These are phyloP conservation scores for Pterobdella sp. DNA, from an alignment of 2,888 invertebrate species.

Conservation along the genomic window DNA sequence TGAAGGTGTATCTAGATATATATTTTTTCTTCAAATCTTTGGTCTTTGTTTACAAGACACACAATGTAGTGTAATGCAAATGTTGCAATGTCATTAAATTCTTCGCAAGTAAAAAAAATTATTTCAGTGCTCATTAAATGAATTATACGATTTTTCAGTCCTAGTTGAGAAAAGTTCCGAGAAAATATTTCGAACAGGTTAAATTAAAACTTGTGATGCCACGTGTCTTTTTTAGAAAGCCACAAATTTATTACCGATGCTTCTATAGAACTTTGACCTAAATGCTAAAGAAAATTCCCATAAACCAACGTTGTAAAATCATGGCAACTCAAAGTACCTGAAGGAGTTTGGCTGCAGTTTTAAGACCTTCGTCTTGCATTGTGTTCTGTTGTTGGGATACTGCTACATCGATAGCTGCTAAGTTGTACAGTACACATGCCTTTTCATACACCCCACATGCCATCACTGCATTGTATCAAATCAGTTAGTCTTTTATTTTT, in stretches of 20 bases:
- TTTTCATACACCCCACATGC: conserved; percentile 83
- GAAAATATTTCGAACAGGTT: too few species aligned
- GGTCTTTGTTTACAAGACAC: too few species aligned
- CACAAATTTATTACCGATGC: not conserved
- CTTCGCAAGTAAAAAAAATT: too few species aligned
- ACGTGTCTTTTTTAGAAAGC: too few species aligned
- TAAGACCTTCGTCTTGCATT: conserved; percentile 85
- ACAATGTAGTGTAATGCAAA: not conserved
- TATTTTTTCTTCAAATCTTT: not conserved
- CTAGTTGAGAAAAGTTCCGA: too few species aligned
- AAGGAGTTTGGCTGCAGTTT: conserved; percentile 79
- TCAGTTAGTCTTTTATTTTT: not conserved
- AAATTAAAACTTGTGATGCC: too few species aligned
- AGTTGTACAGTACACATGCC: conserved; percentile 88
- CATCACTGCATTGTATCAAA: conserved; percentile 61
- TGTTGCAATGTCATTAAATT: too few species aligned
- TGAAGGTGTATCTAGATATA: not conserved
- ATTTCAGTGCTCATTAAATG: too few species aligned
- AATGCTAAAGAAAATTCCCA: too few species aligned
- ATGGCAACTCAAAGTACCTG: conserved; percentile 58
- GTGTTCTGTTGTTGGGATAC: conserved; percentile 75
- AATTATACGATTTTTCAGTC: too few species aligned
- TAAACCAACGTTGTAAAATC: not conserved
- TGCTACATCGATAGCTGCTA: conserved; percentile 72
- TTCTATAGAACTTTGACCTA: too few species aligned